Evolutionary conservation across 2,113 vertebrate genomes (phyloP), one percentile per base, ranked within the genome.

Genomic region (Ameiurus melas): DNA sequence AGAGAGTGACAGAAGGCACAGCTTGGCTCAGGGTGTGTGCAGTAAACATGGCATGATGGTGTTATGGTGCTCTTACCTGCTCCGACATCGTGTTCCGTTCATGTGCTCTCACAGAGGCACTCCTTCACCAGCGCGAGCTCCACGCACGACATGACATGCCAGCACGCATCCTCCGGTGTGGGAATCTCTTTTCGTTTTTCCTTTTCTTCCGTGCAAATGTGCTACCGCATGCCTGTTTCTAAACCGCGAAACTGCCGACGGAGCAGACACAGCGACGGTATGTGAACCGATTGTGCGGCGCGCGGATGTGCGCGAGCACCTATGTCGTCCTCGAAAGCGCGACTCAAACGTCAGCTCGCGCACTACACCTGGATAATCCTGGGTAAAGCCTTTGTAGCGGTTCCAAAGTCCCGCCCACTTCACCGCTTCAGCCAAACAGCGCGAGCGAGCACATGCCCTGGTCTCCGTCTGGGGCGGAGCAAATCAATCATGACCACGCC

Each of bases 21-120:
- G 27, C 19, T 27, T 22, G 20, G 4, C 33, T 78, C 36, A 78
- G 75, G 75, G 43, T 78, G 25, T 78, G 75, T n/a, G 12, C 8
- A 33, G 9, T 78, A 78, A 5, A 55, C 77, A 79, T 47, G 5
- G 5, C 53, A 16, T 55, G 53, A 14, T 55, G 13, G 53, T 14
- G 53, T 3, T 55, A 81, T 16, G n/a, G 58, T 51, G 30, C 12
- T 22, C 91, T 94, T 94, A 96, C 95, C 94, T 96, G 95, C 92
- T 96, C 95, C 88, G 94, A 92, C 95, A 95, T 96, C 89, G 91
- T 94, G 81, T 70, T 92, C 66, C 43, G 51, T 75, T 87, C n/a
- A 88, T 92, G 91, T 87, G 86, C 92, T 90, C 90, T 86, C 88
- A 57, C 68, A 70, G 78, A 92, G 86, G 88, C 85, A 88, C 90